Conservation (phyloP, 2,888 invertebrate species). For the Eupeodes luniger region DNA sequence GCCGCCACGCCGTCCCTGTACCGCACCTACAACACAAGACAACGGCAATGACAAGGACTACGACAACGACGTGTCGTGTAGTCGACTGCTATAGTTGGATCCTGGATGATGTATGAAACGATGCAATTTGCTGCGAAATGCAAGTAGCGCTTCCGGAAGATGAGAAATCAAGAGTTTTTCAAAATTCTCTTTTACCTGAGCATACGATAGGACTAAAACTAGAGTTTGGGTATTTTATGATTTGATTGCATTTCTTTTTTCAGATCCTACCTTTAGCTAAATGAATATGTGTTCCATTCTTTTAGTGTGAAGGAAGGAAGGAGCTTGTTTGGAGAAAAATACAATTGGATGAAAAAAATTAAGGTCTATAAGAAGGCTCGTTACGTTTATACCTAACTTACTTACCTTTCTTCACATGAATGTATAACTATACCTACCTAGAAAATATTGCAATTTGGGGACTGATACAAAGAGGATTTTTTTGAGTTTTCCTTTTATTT, state of each 20-base stretch:
- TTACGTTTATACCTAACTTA: not conserved
- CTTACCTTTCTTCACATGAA: no score
- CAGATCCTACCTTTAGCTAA: not conserved
- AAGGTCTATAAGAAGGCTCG: not conserved
- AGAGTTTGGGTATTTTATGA: conserved; percentile 19
- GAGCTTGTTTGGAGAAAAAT: not conserved
- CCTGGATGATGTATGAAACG: conserved; percentile 69
- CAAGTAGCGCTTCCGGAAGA: conserved; percentile 43
- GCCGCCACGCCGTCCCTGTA: not conserved
- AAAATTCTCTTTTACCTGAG: not conserved
- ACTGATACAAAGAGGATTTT: not conserved
- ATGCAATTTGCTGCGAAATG: conserved; percentile 60
- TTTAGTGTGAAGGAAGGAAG: no score
- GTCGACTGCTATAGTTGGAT: conserved; percentile 31
- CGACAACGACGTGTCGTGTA: not conserved
- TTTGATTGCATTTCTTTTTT: conserved; percentile 22
- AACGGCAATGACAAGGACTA: not conserved
- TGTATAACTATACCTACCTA: no score
- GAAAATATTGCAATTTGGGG: not conserved
- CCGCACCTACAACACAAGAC: conserved; percentile 15
- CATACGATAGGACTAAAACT: not conserved
- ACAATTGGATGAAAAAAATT: conserved; percentile 7
- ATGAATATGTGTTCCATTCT: not conserved
- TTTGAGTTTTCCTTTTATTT: no score
- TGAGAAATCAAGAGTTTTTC: conserved; percentile 29